A percentile compares a stretch with the other conserved stretches of the same genome.
Conservation (phyloP, 2,113 vertebrate genomes). For the Nasalis larvatus region DNA sequence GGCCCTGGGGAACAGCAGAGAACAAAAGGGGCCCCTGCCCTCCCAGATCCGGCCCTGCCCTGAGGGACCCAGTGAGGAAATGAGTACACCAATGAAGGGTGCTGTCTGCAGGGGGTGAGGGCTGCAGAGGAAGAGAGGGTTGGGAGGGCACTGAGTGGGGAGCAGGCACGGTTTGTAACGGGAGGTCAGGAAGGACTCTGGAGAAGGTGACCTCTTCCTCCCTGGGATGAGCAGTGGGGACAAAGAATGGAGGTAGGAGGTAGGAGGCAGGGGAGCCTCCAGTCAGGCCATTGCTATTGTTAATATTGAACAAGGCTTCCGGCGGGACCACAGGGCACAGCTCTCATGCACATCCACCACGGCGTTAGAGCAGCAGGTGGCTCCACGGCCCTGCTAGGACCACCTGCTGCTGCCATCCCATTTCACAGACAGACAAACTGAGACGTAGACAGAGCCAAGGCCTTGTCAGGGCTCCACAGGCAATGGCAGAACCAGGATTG, state of each 20-base stretch:
- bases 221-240: background rate
- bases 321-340: background rate
- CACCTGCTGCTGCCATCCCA: background rate
- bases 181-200: too few relatives aligned
- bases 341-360: rapidly evolving
- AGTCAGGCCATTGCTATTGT: rapidly evolving
- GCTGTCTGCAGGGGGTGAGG: rapidly evolving
- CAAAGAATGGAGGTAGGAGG: background rate
- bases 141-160: too few relatives aligned
- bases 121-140: background rate
- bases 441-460: background rate
- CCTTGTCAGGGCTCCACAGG: background rate
- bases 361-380: rapidly evolving
- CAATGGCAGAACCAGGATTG: background rate
- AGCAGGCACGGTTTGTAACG: background rate
- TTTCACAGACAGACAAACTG: background rate
- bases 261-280: background rate
- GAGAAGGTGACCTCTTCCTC: background rate
- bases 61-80: rapidly evolving
- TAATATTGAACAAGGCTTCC: rapidly evolving
- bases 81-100: rapidly evolving
- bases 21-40: background rate
- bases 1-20: background rate
- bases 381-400: background rate
- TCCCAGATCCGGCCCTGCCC: background rate